phyloP scores from a whole-genome alignment of 30 jellyfish, hydroid and myxozoan genomes.

The Pelagia noctiluca region DNA sequence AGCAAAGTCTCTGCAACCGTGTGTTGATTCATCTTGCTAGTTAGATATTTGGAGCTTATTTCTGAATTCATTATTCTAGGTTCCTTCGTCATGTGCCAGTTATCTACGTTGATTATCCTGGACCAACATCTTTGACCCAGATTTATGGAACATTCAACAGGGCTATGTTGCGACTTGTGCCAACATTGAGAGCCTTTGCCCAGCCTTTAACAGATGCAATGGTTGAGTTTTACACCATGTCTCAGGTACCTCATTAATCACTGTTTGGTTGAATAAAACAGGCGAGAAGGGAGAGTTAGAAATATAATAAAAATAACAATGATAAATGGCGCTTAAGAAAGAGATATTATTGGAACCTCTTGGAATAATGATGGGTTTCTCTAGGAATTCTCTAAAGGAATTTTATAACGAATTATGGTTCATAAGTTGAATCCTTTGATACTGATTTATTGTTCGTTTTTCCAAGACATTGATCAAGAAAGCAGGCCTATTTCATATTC shows the following conservation, averaged over 20 bases:
- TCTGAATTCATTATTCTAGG: conserved; percentile 17
- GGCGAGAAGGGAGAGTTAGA: too few species aligned
- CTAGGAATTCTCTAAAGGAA: too few species aligned
- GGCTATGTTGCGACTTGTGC: conserved; percentile 94
- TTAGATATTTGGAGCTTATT: too few species aligned
- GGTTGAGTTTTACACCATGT: conserved; percentile 97
- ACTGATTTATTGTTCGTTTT: too few species aligned
- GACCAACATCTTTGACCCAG: conserved; percentile 95
- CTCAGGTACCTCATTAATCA: conserved; percentile 72
- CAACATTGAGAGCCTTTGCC: conserved; percentile 92
- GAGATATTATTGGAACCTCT: neutral
- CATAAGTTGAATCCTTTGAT: too few species aligned
- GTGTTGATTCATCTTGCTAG: too few species aligned
- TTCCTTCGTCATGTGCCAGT: conserved; percentile 98
- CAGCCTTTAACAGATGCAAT: conserved; percentile 99
- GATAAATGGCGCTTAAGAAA: neutral
- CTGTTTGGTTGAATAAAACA: neutral
- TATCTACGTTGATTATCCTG: conserved; percentile 98
- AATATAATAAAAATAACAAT: too few species aligned
- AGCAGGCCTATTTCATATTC: too few species aligned
- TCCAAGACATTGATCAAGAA: too few species aligned
- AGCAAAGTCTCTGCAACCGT: too few species aligned
- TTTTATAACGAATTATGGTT: too few species aligned
- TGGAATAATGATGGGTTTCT: too few species aligned
- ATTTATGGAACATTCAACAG: conserved; percentile 98